phyloP scores from a whole-genome alignment of 2,113 vertebrate genomes.

The Elephas maximus region DNA sequence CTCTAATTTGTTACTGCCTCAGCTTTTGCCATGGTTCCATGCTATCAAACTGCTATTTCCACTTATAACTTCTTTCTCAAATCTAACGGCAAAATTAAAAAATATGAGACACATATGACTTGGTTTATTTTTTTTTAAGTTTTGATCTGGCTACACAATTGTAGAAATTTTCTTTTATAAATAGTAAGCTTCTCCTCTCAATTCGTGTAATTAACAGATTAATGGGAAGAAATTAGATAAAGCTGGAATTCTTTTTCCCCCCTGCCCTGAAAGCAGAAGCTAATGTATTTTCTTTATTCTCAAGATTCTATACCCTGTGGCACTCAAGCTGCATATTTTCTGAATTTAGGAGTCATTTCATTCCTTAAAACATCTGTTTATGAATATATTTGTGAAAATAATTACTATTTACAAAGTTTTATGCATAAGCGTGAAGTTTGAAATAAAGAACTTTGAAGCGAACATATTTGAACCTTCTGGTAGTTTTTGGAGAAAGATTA shows the following conservation, averaged over 20 bases:
- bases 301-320: constrained; percentile 73
- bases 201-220: constrained; percentile 76
- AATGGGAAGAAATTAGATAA: neutral
- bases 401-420: constrained; percentile 85
- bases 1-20: neutral
- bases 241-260: neutral
- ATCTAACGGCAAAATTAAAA: neutral
- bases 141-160: neutral
- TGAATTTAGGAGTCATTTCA: constrained; percentile 78
- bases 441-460: constrained; percentile 67
- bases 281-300: constrained; percentile 78
- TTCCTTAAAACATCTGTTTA: constrained; percentile 83
- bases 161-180: constrained; percentile 65
- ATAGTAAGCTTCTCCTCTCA: constrained; percentile 54
- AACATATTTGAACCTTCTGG: constrained; percentile 78
- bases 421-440: constrained; percentile 71
- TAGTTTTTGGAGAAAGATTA: constrained; percentile 30
- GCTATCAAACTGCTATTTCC: neutral
- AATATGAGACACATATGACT: neutral
- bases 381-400: constrained; percentile 83
- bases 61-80: neutral
- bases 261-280: constrained; percentile 54
- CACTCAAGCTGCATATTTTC: constrained; percentile 66
- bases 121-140: neutral
- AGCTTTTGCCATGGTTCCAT: neutral